Evolutionary conservation across 2,113 vertebrate species (phyloP), one percentile per base, ranked within the genome.

Genomic region (Balaeniceps rex): DNA sequence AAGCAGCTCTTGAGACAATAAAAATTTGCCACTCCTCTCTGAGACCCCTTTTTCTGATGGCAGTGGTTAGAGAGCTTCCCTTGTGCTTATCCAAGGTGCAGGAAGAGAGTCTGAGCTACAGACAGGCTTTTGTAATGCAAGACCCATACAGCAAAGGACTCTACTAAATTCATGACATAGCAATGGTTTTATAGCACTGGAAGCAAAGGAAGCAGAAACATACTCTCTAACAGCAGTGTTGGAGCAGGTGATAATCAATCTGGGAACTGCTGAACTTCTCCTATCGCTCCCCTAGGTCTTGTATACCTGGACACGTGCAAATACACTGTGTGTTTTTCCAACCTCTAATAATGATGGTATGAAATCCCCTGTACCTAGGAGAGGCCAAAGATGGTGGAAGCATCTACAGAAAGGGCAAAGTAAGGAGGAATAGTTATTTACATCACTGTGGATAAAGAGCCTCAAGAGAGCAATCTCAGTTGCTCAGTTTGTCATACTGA

Each of bases 211-310:
- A 95, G 60, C 80, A 97, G 87, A 82, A 90, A 87, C 31, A 52
- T n/a, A 34, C n/a, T 69, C 60, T 88, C 24, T 12, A 76, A 52
- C 44, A 94, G 94, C 88, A 93, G 94, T 89, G 93, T 60, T 66
- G 89, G 82, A 96, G 90, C 7, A 12, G 86, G 77, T 68, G 96
- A 93, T 96, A 98, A 98, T 96, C 92, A 97, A 57, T 85, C 89
- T 96, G 90, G 96, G 97, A 97, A 97, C 95, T 93, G 95, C 95
- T 98, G 95, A 97, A 97, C 93, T 97, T 97, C 96, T 96, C 75
- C 94, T 97, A 70, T 95, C 47, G 24, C 90, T 97, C 97, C 98
- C 97, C 52, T 55, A 95, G 91, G 95, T 84, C 93, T 97, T 97
- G 89, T 69, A 51, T 90, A 92, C 85, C 80, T 91, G 86, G 94